Evolutionary conservation across 2,113 vertebrate species (phyloP), one percentile per base, ranked within the genome.

Genomic region (Pelvicachromis taeniatus): DNA sequence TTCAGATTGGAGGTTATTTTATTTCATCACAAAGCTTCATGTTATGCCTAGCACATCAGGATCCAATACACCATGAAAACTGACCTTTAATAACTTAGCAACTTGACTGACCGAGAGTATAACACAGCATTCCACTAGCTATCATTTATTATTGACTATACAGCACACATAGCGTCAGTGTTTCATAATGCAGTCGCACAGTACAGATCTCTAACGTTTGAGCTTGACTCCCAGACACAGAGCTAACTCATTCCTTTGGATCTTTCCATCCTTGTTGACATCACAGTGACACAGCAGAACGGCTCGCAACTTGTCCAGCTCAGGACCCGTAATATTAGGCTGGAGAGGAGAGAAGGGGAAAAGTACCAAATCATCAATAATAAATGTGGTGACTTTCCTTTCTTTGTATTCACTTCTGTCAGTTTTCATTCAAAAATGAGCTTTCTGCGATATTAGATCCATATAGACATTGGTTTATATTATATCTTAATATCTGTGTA

Each of bases 261-360:
- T 98, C 94, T 98, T 99, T 33, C 98, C 98, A 2, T 99, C 99
- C 84, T 97, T 97, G 96, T 99, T 99, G 85, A 96, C 92, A 0
- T 99, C 98, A 1, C 98, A 99, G 92, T 99, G 99, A 73, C 94
- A 95, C 83, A 99, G 91, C 63, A 99, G 94, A 78, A 98, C 91
- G 11, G 92, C 95, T 23, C 97, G 97, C 88, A 99, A 96, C 91
- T 97, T 97, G 89, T 99, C 97, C 88, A 99, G 94, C 86, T 99
- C 99, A 6, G 94, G 89, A 2, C 97, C 97, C 0, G 95, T 97
- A 89, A 99, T 96, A 92, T 96, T 98, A 82, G 99, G 98, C 99
- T 99, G 95, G n/a, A 78, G 77, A 81, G 23, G 26, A 79, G n/a
- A 56, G 19, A 61, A 56, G n/a, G 9, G 12, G 29, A 6, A 10